phyloP scores from a whole-genome alignment of 2,888 invertebrate genomes.

The Andrena flavipes region DNA sequence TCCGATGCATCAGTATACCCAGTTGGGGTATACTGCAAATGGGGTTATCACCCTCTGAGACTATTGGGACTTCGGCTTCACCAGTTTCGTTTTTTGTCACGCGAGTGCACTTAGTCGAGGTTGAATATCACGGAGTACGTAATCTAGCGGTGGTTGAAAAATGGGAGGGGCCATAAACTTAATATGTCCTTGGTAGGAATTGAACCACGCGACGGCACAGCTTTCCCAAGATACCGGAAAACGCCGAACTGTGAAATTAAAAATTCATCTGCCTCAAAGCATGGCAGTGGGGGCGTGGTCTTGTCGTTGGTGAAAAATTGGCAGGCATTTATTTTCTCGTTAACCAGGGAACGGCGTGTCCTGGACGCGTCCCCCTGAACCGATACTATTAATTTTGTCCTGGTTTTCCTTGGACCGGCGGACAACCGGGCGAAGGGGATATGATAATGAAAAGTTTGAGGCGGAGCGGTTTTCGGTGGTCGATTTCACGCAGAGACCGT shows the following conservation, averaged over 20 bases:
- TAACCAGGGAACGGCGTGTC: conserved; percentile 50
- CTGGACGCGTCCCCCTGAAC: conserved; percentile 63
- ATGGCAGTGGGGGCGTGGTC: conserved; percentile 55
- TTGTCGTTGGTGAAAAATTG: conserved; percentile 74
- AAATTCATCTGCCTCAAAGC: conserved; percentile 69
- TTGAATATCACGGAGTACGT: not conserved
- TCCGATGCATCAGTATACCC: too few species aligned
- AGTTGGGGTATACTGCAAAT: too few species aligned
- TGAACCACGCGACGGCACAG: conserved; percentile 56
- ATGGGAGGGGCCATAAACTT: conserved; percentile 53
- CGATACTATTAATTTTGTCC: conserved; percentile 67
- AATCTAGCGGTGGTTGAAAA: conserved; percentile 7
- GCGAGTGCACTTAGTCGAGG: conserved; percentile 1
- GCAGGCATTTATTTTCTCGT: conserved; percentile 75
- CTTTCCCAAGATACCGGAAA: conserved; percentile 60
- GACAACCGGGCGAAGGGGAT: not conserved
- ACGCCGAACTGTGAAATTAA: conserved; percentile 68
- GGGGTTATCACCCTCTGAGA: not conserved
- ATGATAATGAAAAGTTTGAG: conserved; percentile 50
- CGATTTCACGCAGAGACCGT: conserved; percentile 19
- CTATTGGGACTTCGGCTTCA: not conserved
- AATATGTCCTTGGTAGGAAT: conserved; percentile 62
- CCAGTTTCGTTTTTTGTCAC: not conserved
- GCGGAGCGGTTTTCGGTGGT: not conserved
- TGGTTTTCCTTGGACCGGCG: conserved; percentile 26